phyloP scores from a whole-genome alignment of 2,888 invertebrate species.

The Phlogophora meticulosa region DNA sequence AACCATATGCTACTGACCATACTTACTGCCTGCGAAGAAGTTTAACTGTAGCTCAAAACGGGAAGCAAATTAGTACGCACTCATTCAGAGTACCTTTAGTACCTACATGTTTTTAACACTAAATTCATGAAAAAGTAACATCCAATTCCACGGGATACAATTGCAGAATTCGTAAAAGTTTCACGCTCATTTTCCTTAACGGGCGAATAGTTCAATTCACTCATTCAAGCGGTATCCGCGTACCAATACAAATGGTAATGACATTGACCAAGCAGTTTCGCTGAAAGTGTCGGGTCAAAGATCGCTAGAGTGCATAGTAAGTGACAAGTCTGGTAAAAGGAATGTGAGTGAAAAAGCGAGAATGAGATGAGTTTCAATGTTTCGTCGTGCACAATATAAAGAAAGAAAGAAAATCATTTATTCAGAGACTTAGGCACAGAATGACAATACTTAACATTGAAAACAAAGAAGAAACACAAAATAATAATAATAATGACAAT shows the following conservation, averaged over 20 bases:
- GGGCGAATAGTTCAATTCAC: conserved; percentile 38
- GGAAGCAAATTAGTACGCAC: conserved; percentile 55
- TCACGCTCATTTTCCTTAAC: conserved; percentile 44
- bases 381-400: background rate
- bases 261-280: conserved; percentile 36
- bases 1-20: conserved; percentile 76
- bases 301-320: conserved; percentile 3
- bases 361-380: background rate
- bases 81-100: conserved; percentile 19
- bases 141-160: conserved; percentile 25
- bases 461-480: too few species aligned
- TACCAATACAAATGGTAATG: conserved; percentile 38
- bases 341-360: too few species aligned
- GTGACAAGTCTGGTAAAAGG: background rate
- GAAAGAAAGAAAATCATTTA: too few species aligned
- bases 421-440: too few species aligned
- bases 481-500: too few species aligned
- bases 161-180: conserved; percentile 27
- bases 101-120: background rate
- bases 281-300: conserved; percentile 13
- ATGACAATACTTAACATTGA: too few species aligned
- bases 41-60: conserved; percentile 68
- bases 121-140: conserved; percentile 16
- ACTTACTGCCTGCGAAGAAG: conserved; percentile 61
- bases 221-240: conserved; percentile 46